A percentile compares a stretch with the other conserved stretches of the same genome.
Conservation (phyloP, 2,797 vertebrate genomes). For the Poeciliopsis infans region DNA sequence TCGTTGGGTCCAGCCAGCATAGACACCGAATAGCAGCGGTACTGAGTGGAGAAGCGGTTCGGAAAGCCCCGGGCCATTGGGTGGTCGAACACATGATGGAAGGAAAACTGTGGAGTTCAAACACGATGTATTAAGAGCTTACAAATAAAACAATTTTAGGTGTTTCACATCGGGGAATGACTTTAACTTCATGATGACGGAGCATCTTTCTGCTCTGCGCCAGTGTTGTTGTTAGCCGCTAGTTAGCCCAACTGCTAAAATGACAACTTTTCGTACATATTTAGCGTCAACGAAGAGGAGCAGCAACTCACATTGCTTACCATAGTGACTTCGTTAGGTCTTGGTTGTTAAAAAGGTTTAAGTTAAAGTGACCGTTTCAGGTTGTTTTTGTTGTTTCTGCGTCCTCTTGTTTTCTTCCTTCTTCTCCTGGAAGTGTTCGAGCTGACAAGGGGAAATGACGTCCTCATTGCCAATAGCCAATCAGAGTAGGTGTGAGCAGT, state of each 20-base stretch:
- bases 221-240: constrained; percentile 42
- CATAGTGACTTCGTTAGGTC: constrained; percentile 53
- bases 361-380: background rate
- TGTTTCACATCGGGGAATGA: rapidly evolving
- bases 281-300: background rate
- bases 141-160: rapidly evolving
- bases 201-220: constrained; percentile 60
- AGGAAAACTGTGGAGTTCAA: constrained; percentile 77
- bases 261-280: background rate
- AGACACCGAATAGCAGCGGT: constrained; percentile 98
- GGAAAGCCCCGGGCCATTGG: constrained; percentile 93
- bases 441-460: constrained; percentile 51
- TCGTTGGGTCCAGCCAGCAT: constrained; percentile 98
- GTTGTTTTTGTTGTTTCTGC: background rate
- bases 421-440: constrained; percentile 57
- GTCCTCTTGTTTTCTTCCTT: constrained; percentile 54
- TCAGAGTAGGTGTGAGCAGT: background rate
- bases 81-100: constrained; percentile 87
- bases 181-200: constrained; percentile 56
- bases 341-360: background rate
- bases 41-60: constrained; percentile 98
- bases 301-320: constrained; percentile 37
- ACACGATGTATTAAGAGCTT: background rate
- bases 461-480: constrained; percentile 8
- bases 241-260: constrained; percentile 12